Evolutionary conservation across 2,888 invertebrate species (phyloP).

Genomic region (Crocallis elinguaria): DNA sequence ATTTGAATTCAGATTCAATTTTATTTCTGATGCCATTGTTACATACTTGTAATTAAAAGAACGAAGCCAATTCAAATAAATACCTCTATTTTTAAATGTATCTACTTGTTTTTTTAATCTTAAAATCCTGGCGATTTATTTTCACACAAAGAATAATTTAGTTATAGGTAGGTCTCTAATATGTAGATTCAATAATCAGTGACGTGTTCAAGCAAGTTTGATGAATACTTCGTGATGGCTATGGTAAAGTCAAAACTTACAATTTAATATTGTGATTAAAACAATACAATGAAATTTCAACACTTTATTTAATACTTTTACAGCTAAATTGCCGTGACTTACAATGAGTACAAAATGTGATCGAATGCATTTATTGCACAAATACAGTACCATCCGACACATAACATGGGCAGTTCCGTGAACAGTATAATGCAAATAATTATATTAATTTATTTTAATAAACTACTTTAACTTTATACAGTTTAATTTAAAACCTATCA

Average conservation of each 20-base stretch:
- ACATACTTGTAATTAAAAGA: conserved; percentile 8
- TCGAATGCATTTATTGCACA: conserved; percentile 72
- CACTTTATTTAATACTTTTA: conserved; percentile 75
- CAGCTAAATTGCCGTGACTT: conserved; percentile 56
- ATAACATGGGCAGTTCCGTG: conserved; percentile 16
- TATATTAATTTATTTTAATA: conserved; percentile 26
- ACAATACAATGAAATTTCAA: conserved; percentile 61
- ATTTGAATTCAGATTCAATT: conserved; percentile 31
- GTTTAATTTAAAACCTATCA: conserved; percentile 6
- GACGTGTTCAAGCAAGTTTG: too few relatives aligned
- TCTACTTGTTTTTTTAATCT: conserved; percentile 10
- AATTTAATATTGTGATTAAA: too few relatives aligned
- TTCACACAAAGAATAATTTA: too few relatives aligned
- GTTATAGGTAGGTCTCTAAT: too few relatives aligned
- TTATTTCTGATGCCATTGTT: conserved; percentile 20
- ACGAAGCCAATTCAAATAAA: conserved; percentile 26
- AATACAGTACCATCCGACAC: conserved; percentile 37
- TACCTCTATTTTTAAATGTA: conserved; percentile 17
- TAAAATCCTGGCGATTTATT: too few relatives aligned
- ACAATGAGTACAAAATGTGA: conserved; percentile 63
- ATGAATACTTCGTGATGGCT: too few relatives aligned
- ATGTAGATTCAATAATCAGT: too few relatives aligned
- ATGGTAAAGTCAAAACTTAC: too few relatives aligned
- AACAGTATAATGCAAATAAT: conserved; percentile 23
- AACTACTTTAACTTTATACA: conserved; percentile 28